Evolutionary conservation across 2,888 invertebrate genomes (phyloP).

Genomic region (Brachypalpus laphriformis): DNA sequence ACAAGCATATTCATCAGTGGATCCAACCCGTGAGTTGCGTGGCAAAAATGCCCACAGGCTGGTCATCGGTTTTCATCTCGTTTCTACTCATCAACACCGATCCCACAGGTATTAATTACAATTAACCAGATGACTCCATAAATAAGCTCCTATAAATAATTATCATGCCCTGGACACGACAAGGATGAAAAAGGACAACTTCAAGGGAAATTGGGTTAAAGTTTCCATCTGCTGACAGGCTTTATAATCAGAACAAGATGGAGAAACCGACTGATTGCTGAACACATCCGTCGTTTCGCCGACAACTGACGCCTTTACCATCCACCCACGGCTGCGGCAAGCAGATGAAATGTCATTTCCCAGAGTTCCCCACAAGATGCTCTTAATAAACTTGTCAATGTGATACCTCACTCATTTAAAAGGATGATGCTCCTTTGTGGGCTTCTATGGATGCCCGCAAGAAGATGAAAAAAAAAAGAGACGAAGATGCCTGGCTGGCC

Average conservation of each 20-base stretch:
- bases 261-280: slow-evolving; percentile 41
- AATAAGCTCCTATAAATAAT: slow-evolving; percentile 68
- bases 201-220: slow-evolving; percentile 57
- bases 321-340: slow-evolving; percentile 19
- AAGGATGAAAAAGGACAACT: slow-evolving; percentile 28
- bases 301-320: neutral
- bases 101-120: slow-evolving; percentile 69
- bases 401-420: slow-evolving; percentile 72
- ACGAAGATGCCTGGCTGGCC: slow-evolving; percentile 9
- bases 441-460: slow-evolving; percentile 34
- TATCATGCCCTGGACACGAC: slow-evolving; percentile 49
- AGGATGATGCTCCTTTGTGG: slow-evolving; percentile 64
- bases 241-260: slow-evolving; percentile 38
- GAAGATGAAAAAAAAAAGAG: slow-evolving; percentile 28
- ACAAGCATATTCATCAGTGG: neutral
- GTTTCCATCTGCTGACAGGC: slow-evolving; percentile 61
- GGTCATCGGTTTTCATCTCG: slow-evolving; percentile 5
- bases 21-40: neutral
- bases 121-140: slow-evolving; percentile 62
- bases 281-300: slow-evolving; percentile 6
- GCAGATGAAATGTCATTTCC: slow-evolving; percentile 60
- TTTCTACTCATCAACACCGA: slow-evolving; percentile 43
- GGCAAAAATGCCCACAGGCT: slow-evolving; percentile 6
- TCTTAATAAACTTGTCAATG: slow-evolving; percentile 72
- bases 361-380: slow-evolving; percentile 51